phyloP scores from a whole-genome alignment of 2,113 vertebrate genomes.

The Pseudopipra pipra region DNA sequence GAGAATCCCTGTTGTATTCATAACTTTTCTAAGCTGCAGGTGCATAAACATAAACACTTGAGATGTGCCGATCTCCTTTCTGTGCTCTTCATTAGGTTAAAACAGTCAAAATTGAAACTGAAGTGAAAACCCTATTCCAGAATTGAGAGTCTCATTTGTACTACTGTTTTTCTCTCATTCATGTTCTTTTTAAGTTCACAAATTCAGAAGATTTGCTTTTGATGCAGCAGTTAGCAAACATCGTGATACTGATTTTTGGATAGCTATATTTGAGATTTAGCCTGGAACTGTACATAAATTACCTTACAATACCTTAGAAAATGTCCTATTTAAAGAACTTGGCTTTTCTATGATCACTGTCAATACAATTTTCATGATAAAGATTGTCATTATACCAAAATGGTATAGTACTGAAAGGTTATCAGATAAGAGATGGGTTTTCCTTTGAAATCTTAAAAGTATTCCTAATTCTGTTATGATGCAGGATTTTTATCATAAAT shows the following conservation, averaged over 20 bases:
- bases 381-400: not conserved
- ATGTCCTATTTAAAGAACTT: not conserved
- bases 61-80: not conserved
- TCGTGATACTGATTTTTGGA: not conserved
- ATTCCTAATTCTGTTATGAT: not conserved
- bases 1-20: constrained; percentile 5
- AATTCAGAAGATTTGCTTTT: constrained; percentile 11
- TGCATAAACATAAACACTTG: constrained; percentile 20
- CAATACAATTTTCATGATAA: constrained; percentile 4
- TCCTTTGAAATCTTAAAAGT: not conserved
- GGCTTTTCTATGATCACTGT: constrained; percentile 9
- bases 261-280: not conserved
- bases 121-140: not conserved
- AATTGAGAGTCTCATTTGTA: not conserved
- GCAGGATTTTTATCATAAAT: not conserved
- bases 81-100: not conserved
- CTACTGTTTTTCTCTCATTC: not conserved
- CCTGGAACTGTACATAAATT: not conserved
- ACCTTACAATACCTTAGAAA: constrained; percentile 24
- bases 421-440: constrained; percentile 34
- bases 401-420: not conserved
- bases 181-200: not conserved
- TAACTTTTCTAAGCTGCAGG: constrained; percentile 24
- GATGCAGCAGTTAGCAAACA: not conserved
- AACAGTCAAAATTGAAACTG: not conserved